These are phyloP conservation scores for Magallana ariakensis DNA, from an alignment of 1,140 invertebrate genomes.

Conservation along the genomic window DNA sequence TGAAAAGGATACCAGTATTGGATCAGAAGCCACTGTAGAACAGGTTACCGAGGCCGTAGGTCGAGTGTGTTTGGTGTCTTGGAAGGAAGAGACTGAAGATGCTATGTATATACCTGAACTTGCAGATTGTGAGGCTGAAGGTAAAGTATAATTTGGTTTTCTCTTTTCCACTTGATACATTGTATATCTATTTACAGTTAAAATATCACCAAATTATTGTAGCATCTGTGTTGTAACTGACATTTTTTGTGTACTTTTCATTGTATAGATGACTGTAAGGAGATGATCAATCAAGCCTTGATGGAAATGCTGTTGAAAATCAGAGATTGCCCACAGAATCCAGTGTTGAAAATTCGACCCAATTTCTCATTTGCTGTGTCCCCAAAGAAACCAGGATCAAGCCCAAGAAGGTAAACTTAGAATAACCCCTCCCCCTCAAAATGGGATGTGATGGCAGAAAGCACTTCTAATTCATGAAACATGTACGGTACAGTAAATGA, in stretches of 20 bases:
- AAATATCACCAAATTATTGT: neutral
- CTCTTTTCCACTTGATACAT: neutral
- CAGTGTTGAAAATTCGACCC: constrained; percentile 73
- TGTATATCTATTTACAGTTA: neutral
- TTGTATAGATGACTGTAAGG: constrained; percentile 69
- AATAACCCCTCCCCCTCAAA: no score
- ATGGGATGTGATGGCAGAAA: no score
- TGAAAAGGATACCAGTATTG: constrained; percentile 72
- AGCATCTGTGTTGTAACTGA: neutral
- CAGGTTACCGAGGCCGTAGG: constrained; percentile 74
- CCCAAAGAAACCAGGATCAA: constrained; percentile 65
- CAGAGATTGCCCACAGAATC: constrained; percentile 75
- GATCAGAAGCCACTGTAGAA: constrained; percentile 75
- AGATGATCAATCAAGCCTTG: constrained; percentile 84
- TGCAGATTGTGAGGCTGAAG: constrained; percentile 77
- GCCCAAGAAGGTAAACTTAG: constrained; percentile 65
- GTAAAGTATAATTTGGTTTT: constrained; percentile 30
- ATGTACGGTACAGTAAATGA: no score
- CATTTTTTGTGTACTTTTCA: neutral
- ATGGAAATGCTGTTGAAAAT: constrained; percentile 84
- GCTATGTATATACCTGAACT: constrained; percentile 85
- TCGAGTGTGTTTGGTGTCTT: constrained; percentile 76
- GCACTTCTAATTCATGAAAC: no score
- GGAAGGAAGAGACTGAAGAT: constrained; percentile 78
- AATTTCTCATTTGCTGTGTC: constrained; percentile 54